Base-by-base conservation (phyloP, 2,113 vertebrate genomes). In the Sapayoa aenigma region DNA sequence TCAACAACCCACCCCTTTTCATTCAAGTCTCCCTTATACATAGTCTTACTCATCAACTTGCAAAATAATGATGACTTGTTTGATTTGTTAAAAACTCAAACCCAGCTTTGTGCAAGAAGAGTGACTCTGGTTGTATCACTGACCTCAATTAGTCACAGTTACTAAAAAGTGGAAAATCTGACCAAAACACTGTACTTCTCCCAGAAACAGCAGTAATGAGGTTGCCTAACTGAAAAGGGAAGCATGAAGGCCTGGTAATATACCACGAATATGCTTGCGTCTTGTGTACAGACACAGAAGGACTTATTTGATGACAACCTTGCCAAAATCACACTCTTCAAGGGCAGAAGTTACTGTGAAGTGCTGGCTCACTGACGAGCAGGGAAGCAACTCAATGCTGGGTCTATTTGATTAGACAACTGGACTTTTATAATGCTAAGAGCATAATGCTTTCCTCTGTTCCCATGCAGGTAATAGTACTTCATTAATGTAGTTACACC, bases 121-220 rank as follows among this genome's bases (percentile, higher is more conserved):
- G 65, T 56, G 47, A 77, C 65, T 84, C 52, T 50, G 55, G 33
- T 67, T 93, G 9, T 53, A 79, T 55, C 62, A 71, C 84, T 84
- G 84, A 92, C 49, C 31, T 94, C 65, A 66, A 46, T 78, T 53
- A 92, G 52, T 65, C 89, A 84, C 8, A 72, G 47, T 27, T 12
- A 28, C 66, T 73, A 66, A 76, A 91, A 87, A 58, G 58, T 84
- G 81, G 89, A 94, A 94, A 89, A 82, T 93, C 39, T 82, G 77
- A 84, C n/a, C 35, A 78, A 86, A 94, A 14, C 62, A 60, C 33
- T 22, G 22, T 52, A 16, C 28, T 92, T 87, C 49, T 81, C 72
- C 65, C 19, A 84, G 44, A 78, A 91, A 78, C 75, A 71, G 75
- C 33, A 69, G 58, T 35, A 62, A 46, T 59, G 67, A 35, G 41